Evolutionary conservation across 2,888 invertebrate genomes (phyloP).

Genomic region (Chloroclystis v-ata): DNA sequence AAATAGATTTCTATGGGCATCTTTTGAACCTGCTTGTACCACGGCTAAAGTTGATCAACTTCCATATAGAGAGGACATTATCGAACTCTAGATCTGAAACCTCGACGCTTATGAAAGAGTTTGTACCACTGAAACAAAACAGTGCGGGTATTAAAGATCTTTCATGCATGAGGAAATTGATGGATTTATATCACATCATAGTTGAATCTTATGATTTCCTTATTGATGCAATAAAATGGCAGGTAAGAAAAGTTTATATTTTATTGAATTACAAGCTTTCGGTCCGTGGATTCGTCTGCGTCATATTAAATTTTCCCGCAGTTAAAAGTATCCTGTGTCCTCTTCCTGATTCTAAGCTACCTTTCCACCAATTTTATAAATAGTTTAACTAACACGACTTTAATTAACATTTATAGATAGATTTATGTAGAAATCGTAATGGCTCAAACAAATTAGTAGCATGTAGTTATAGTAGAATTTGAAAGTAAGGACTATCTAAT

Average conservation of each 20-base stretch:
- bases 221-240: conserved; percentile 57
- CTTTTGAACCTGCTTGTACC: conserved; percentile 46
- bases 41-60: conserved; percentile 47
- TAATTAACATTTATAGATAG: too few species aligned
- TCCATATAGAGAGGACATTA: conserved; percentile 44
- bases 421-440: too few species aligned
- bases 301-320: too few species aligned
- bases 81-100: conserved; percentile 29
- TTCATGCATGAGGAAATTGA: conserved; percentile 44
- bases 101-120: conserved; percentile 32
- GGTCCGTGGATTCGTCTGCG: too few species aligned
- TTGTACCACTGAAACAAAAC: conserved; percentile 30
- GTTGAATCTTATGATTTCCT: conserved; percentile 48
- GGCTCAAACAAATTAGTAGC: too few species aligned
- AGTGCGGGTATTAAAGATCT: conserved; percentile 24
- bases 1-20: conserved; percentile 50
- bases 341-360: too few species aligned
- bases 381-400: too few species aligned
- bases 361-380: too few species aligned
- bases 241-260: conserved; percentile 40
- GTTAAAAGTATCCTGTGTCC: too few species aligned
- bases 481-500: too few species aligned
- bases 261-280: too few species aligned
- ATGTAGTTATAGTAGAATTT: too few species aligned
- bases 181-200: conserved; percentile 50